Conservation (phyloP, 2,888 invertebrate species). For the Serripes groenlandicus region DNA sequence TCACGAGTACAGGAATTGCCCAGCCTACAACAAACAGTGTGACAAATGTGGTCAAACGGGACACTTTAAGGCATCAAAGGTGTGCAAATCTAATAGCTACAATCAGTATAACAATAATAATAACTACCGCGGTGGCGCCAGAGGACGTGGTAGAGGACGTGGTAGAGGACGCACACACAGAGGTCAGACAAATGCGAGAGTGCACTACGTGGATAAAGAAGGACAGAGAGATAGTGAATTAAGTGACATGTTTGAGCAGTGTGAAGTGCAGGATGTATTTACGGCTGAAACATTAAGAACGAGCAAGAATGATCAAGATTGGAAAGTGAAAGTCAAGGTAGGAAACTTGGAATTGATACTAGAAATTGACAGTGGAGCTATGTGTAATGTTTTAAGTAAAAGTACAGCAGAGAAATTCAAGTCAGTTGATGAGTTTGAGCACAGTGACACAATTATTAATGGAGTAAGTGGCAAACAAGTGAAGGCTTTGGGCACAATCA, state of each 20-base stretch:
- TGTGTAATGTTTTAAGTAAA: conserved; percentile 44
- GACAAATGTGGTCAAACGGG: conserved; percentile 25
- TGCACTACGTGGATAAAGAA: neutral
- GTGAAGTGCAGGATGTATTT: neutral
- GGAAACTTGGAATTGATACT: neutral
- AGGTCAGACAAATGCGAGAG: neutral
- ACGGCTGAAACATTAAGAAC: neutral
- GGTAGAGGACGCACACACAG: neutral
- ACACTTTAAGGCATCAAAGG: conserved; percentile 29
- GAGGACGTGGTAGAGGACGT: neutral
- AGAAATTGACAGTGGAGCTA: conserved; percentile 45
- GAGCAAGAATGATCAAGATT: conserved; percentile 12
- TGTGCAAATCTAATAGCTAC: neutral
- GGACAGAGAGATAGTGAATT: conserved; percentile 9
- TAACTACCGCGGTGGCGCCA: no score
- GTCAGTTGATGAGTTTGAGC: conserved; percentile 1
- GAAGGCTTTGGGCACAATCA: conserved; percentile 31
- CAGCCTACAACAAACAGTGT: conserved; percentile 26
- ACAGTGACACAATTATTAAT: conserved; percentile 22
- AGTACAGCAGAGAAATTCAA: conserved; percentile 31
- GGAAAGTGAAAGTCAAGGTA: conserved; percentile 27
- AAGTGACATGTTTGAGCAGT: conserved; percentile 21
- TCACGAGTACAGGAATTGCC: conserved; percentile 24
- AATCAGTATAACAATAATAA: no score
- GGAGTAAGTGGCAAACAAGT: conserved; percentile 31